Evolutionary conservation across 2,113 vertebrate species (phyloP).

Genomic region (Bostrychus sinensis): DNA sequence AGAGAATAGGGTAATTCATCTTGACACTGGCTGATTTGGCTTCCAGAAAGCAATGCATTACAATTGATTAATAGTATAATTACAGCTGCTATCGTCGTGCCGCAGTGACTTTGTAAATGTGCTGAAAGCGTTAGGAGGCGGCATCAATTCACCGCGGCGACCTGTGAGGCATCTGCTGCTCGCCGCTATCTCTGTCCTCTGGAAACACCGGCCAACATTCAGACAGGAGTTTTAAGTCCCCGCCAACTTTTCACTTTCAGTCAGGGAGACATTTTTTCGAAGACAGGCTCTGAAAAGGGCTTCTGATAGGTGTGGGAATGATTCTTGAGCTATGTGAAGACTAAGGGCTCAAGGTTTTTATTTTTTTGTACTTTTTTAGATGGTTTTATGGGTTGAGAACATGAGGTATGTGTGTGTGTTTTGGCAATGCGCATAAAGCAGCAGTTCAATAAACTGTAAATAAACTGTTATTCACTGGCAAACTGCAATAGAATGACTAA

Average conservation of each 20-base stretch:
- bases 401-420: too few species aligned
- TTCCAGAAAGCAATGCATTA: conserved; percentile 32
- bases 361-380: too few species aligned
- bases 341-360: too few species aligned
- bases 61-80: conserved; percentile 53
- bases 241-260: not conserved
- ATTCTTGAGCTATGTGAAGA: too few species aligned
- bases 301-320: not conserved
- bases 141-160: conserved; percentile 23
- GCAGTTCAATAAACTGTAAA: too few species aligned
- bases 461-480: too few species aligned
- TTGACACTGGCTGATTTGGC: conserved; percentile 36
- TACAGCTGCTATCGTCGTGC: conserved; percentile 27
- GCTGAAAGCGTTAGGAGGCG: conserved; percentile 24
- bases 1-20: conserved; percentile 43
- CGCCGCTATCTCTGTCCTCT: conserved; percentile 1
- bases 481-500: too few species aligned
- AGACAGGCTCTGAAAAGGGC: not conserved
- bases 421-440: too few species aligned
- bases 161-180: conserved; percentile 6
- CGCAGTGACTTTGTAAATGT: conserved; percentile 33
- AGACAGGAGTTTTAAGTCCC: not conserved
- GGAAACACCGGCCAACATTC: not conserved
- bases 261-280: not conserved
- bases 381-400: too few species aligned